Conservation (phyloP, 1,140 invertebrate species). For the Stenopsyche tienmushanensis region DNA sequence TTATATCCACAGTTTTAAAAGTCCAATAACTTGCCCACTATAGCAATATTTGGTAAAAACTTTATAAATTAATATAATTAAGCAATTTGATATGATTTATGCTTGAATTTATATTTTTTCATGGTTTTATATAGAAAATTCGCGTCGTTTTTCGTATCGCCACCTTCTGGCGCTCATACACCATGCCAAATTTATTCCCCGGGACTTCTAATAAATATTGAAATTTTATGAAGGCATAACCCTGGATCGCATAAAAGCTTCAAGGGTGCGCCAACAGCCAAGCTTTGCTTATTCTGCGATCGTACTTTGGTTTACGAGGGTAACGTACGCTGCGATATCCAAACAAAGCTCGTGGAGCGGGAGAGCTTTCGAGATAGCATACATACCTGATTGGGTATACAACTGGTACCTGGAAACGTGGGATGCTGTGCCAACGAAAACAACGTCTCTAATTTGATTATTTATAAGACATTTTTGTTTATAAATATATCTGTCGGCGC, state of each 20-base stretch:
- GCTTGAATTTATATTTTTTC: neutral
- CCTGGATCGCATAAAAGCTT: constrained; percentile 22
- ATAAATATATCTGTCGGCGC: constrained; percentile 2
- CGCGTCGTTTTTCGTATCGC: neutral
- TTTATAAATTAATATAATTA: too few relatives aligned
- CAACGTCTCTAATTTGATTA: constrained; percentile 19
- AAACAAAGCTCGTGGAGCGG: constrained; percentile 30
- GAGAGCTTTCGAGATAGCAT: constrained; percentile 15
- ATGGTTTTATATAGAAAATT: neutral
- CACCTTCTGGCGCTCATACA: neutral
- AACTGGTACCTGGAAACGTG: neutral
- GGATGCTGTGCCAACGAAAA: constrained; percentile 19
- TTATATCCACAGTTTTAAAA: neutral
- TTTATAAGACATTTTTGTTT: constrained; percentile 6
- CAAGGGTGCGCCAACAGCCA: constrained; percentile 25
- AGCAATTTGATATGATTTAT: neutral
- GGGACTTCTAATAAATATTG: constrained; percentile 25
- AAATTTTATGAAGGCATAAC: constrained; percentile 32
- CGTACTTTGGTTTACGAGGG: constrained; percentile 36
- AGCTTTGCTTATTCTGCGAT: constrained; percentile 30
- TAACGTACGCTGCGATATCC: constrained; percentile 36
- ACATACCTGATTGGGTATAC: constrained; percentile 1
- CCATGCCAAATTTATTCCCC: constrained; percentile 21
- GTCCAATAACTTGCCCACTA: neutral
- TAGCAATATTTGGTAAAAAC: neutral